Evolutionary conservation across 1,140 invertebrate species (phyloP), one percentile per base, ranked within the genome.

Genomic region (Cydia strobilella): DNA sequence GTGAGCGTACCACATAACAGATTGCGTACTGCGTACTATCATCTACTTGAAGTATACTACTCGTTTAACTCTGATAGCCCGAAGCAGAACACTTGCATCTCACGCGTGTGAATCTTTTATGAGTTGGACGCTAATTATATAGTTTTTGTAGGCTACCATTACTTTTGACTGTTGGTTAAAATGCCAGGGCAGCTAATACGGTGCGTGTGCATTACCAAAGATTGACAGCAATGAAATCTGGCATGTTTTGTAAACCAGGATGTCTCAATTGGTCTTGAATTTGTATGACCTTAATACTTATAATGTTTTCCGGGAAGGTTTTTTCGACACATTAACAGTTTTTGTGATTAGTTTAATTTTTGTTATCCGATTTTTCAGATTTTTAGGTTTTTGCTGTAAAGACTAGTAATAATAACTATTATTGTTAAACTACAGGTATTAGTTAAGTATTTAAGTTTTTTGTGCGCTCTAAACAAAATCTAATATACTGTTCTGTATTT

Each of bases 81-180:
- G 54, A 2, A 23, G 20, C 54, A 23, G 7, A 54, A n/a, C 54
- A 59, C 54, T 59, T 59, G 23, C 20, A 54, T n/a, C 51, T 20
- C n/a, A 20, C 51, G 51, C 20, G 54, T 59, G 20, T 59, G 54
- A 59, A 59, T 7, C 54, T 59, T 7, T 59, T 20, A 23, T 59
- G 54, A n/a, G 9, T 59, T 20, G 20, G 18, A 59, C 54, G 23
- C 54, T 59, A 59, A 59, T 59, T 59, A 59, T n/a, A 59, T 12
- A 59, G 18, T 59, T 59, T 59, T 59, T 59, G 54, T 59, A 59
- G 54, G 2, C 54, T 59, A 59, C 54, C 54, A 59, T 59, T 23
- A 59, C 23, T 59, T 59, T 59, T 59, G 54, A 23, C 54, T 59
- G 20, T 59, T 12, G n/a, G 54, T 59, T 23, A 59, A 54, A 59